These are phyloP conservation scores for Thripadectes ignobilis DNA, from an alignment of 2,797 vertebrate species.

Conservation along the genomic window DNA sequence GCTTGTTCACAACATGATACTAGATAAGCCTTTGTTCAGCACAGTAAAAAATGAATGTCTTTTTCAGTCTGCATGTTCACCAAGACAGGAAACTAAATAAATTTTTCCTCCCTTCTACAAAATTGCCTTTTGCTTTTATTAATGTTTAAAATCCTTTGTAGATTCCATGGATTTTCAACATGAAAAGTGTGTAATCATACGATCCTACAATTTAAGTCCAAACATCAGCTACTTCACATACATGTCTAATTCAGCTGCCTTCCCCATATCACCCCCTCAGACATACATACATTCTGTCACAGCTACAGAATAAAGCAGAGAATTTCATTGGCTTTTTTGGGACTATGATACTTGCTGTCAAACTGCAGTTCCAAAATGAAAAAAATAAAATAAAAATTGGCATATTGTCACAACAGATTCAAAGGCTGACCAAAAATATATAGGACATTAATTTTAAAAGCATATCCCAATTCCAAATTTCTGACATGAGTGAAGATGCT, in stretches of 20 bases:
- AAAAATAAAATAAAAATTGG: not conserved
- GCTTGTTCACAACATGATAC: not conserved
- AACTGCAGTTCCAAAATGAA: not conserved
- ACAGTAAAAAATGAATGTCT: not conserved
- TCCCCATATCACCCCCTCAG: not conserved
- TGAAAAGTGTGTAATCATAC: not conserved
- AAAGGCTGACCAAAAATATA: not conserved
- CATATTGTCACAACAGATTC: not conserved
- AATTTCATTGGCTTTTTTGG: not conserved
- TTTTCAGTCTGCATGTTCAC: not conserved
- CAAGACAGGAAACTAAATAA: not conserved
- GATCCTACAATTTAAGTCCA: not conserved
- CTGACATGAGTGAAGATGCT: not conserved
- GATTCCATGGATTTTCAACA: not conserved
- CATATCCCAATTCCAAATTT: not conserved
- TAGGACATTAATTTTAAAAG: not conserved
- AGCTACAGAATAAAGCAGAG: not conserved
- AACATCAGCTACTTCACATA: not conserved
- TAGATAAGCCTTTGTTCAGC: not conserved
- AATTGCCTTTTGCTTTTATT: not conserved
- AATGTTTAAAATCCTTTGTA: not conserved
- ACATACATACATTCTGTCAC: rapidly evolving
- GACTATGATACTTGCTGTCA: not conserved
- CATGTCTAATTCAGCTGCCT: not conserved
- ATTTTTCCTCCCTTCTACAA: not conserved